phyloP scores from a whole-genome alignment of 2,113 vertebrate genomes.

The Psettodes erumei region DNA sequence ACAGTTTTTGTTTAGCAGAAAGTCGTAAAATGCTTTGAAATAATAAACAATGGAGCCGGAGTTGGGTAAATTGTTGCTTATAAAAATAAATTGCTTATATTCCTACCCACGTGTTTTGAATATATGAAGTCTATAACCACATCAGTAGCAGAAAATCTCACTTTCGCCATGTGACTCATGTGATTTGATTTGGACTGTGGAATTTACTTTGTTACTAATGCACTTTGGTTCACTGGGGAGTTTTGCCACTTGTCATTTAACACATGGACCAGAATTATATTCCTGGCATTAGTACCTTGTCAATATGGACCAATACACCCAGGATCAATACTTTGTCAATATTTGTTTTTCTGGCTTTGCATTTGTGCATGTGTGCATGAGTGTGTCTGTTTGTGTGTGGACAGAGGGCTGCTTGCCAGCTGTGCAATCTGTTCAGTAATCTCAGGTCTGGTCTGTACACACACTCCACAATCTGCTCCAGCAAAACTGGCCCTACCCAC shows the following conservation, averaged over 20 bases:
- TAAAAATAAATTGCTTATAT: slow-evolving; percentile 1
- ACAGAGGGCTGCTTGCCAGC: slow-evolving; percentile 77
- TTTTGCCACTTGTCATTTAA: slow-evolving; percentile 38
- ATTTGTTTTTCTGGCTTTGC: slow-evolving; percentile 66
- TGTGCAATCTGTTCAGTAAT: slow-evolving; percentile 81
- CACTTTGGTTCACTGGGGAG: slow-evolving; percentile 22
- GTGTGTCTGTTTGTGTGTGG: slow-evolving; percentile 55
- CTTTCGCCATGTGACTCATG: background rate
- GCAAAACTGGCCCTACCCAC: slow-evolving; percentile 50
- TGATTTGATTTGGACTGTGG: background rate
- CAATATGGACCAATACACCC: slow-evolving; percentile 69
- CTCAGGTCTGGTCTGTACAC: slow-evolving; percentile 77
- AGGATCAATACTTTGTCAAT: slow-evolving; percentile 78
- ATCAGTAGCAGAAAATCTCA: background rate
- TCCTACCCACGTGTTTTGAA: background rate
- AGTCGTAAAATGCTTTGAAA: background rate
- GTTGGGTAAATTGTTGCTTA: background rate
- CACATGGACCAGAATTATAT: slow-evolving; percentile 68
- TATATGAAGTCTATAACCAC: background rate
- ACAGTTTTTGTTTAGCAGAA: background rate
- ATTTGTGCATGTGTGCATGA: slow-evolving; percentile 40
- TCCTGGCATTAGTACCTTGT: slow-evolving; percentile 59
- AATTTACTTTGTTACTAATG: slow-evolving; percentile 36
- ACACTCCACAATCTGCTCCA: slow-evolving; percentile 76
- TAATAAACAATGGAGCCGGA: background rate